Evolutionary conservation across 2,113 vertebrate genomes (phyloP).

Genomic region (Microcebus griseorufus): DNA sequence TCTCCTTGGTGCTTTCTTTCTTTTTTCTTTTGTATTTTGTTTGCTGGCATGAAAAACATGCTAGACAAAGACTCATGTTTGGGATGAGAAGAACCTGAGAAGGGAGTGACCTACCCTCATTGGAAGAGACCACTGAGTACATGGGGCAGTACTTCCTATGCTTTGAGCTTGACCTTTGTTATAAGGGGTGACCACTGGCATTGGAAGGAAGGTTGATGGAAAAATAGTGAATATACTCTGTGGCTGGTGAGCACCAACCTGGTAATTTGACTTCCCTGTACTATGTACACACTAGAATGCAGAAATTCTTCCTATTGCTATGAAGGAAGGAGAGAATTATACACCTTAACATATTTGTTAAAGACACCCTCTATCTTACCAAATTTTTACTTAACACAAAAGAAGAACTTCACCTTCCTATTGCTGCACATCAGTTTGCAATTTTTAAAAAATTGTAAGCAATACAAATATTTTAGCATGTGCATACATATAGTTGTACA

Average conservation of each 20-base stretch:
- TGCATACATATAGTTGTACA: not conserved
- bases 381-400: not conserved
- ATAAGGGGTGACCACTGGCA: not conserved
- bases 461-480: constrained; percentile 14
- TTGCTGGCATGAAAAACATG: not conserved
- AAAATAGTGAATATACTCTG: not conserved
- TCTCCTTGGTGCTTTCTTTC: not conserved
- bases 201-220: not conserved
- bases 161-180: not conserved
- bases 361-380: not conserved
- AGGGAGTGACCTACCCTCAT: not conserved
- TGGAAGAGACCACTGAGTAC: not conserved
- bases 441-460: not conserved
- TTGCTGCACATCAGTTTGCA: not conserved
- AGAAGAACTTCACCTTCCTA: not conserved
- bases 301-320: not conserved
- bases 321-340: not conserved
- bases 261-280: not conserved
- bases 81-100: not conserved
- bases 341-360: not conserved
- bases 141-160: not conserved
- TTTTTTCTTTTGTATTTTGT: not conserved
- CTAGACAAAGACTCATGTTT: constrained; percentile 22
- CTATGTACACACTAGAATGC: not conserved
- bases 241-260: not conserved